A percentile compares a stretch with the other conserved stretches of the same genome.
These are phyloP conservation scores for Metridium senile DNA, from an alignment of 92 coral and sea anemone species.

Conservation along the genomic window DNA sequence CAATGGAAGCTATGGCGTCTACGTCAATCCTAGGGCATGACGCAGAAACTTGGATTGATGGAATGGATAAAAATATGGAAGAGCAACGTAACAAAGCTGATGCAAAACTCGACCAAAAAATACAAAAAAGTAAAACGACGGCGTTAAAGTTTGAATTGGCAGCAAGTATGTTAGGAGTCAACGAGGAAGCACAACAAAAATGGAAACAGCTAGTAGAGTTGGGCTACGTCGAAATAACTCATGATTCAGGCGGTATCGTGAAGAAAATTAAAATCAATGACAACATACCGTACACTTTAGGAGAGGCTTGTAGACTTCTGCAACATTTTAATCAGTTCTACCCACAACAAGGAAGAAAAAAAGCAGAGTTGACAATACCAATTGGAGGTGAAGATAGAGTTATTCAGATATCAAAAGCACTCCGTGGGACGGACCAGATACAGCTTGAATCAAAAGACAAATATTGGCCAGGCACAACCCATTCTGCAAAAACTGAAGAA, in stretches of 20 bases:
- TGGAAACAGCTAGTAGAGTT: conserved; percentile 18
- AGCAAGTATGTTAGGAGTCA: conserved; percentile 17
- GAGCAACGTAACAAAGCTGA: neutral
- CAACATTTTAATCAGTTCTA: conserved; percentile 31
- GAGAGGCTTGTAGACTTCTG: conserved; percentile 19
- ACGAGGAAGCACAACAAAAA: neutral
- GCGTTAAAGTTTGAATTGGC: conserved; percentile 37
- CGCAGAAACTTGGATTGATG: conserved; percentile 22
- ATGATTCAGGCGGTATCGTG: neutral
- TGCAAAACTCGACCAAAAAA: neutral
- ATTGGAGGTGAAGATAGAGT: conserved; percentile 33
- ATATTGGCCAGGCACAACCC: neutral
- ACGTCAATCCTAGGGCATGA: conserved; percentile 9
- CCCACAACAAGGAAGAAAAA: neutral
- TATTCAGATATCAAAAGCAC: neutral
- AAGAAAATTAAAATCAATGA: conserved; percentile 7
- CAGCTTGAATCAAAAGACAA: conserved; percentile 4
- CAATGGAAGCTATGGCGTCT: conserved; percentile 31
- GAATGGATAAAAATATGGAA: neutral
- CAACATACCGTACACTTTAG: conserved; percentile 1
- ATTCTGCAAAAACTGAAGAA: neutral
- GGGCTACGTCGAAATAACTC: neutral
- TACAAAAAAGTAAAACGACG: neutral
- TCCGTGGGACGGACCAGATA: conserved; percentile 13
- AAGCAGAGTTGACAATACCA: conserved; percentile 27